Evolutionary conservation across 2,888 invertebrate genomes (phyloP), one percentile per base, ranked within the genome.

Genomic region (Sarcophaga subvicina): DNA sequence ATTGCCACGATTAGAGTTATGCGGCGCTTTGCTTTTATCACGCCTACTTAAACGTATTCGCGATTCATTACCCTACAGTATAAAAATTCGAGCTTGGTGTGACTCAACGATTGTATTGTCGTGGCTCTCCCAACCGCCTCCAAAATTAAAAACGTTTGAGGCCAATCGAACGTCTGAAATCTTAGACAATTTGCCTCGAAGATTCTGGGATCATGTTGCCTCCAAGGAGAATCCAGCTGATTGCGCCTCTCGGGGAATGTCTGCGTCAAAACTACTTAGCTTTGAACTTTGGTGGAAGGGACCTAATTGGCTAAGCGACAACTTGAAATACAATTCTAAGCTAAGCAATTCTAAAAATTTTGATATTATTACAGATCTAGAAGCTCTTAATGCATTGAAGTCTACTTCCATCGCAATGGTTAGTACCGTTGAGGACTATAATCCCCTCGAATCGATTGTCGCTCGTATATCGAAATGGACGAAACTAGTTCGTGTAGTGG

Each of bases 161-260:
- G 72, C 71, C 11, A 77, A 81, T 63, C 37, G 83, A 5, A 83
- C 83, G 5, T 77, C 77, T 14, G 75, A 86, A 62, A 79, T 82
- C 27, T 45, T 85, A 12, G 70, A 79, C 14, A 86, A 22, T 8
- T 3, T 78, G 2, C 70, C 64, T 20, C n/a, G 67, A 60, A 71
- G 12, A 17, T 17, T 71, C 14, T 85, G 77, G 67, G 54, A 60
- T 8, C 85, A 81, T 54, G 80, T 85, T 3, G 3, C n/a, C 1
- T 67, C 85, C 0, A 72, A 72, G 27, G 59, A 78, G 49, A 85
- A 77, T 12, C 77, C 80, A 0, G 77, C 80, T 4, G 85, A 85
- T 49, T 85, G 85, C 17, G 80, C 85, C 2, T 77, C 77, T 1
- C n/a, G 80, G 14, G 84, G 80, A 47, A 79, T 75, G 47, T 12